A percentile compares a stretch with the other conserved stretches of the same genome.
phyloP scores from a whole-genome alignment of 2,888 invertebrate species.

The Lumbricus terrestris region DNA sequence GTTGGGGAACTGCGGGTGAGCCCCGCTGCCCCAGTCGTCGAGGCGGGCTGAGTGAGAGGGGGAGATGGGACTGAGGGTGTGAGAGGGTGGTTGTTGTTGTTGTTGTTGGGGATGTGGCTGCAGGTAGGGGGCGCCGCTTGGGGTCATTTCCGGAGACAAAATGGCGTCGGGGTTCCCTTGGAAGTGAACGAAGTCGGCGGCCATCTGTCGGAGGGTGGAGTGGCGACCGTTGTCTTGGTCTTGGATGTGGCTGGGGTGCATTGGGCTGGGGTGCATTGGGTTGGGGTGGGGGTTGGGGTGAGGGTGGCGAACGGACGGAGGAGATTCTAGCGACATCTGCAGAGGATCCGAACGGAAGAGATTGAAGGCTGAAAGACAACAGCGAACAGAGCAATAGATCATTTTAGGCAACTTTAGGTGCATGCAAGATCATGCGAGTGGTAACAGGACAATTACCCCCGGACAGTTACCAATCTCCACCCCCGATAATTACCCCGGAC shows the following conservation, averaged over 20 bases:
- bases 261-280: too few relatives aligned
- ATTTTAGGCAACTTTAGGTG: too few relatives aligned
- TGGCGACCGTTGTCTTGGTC: background rate
- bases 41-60: background rate
- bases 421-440: too few relatives aligned
- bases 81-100: background rate
- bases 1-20: background rate
- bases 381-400: background rate
- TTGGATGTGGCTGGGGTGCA: background rate
- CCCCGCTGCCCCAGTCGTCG: background rate
- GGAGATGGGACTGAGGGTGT: background rate
- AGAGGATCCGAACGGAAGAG: background rate
- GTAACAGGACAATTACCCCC: too few relatives aligned
- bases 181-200: background rate
- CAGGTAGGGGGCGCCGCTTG: background rate
- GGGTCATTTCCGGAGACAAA: background rate
- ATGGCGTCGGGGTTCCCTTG: background rate
- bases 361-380: background rate
- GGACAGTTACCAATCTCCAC: too few relatives aligned
- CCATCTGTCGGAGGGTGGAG: background rate
- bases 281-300: background rate
- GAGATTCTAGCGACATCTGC: background rate
- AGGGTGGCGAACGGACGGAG: background rate
- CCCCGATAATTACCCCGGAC: too few relatives aligned
- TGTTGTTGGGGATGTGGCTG: too few relatives aligned